Percentiles rank a stretch among this genome's conserved stretches.
Conservation (phyloP, 2,888 invertebrate genomes). For the Polyommatus icarus region DNA sequence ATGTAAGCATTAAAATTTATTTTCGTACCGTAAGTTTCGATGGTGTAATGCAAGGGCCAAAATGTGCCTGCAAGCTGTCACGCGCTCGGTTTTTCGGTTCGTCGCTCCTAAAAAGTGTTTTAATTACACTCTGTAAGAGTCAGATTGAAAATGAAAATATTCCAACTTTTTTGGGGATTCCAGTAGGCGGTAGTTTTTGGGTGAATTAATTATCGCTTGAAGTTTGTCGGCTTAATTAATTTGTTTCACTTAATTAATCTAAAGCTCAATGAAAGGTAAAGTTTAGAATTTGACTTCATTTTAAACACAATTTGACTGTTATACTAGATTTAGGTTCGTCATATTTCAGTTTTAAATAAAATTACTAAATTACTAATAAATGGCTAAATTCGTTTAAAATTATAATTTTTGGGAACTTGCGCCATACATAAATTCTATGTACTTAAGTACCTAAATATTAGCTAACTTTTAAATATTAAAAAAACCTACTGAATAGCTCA, state of each 20-base stretch:
- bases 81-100: conserved; percentile 63
- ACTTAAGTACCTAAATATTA: too few species aligned
- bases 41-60: conserved; percentile 51
- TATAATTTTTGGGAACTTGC: not conserved
- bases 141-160: not conserved
- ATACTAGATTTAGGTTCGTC: not conserved
- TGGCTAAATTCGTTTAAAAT: too few species aligned
- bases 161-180: not conserved
- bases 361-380: too few species aligned
- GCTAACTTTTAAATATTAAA: too few species aligned
- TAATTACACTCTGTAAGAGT: conserved; percentile 4
- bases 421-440: not conserved
- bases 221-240: not conserved
- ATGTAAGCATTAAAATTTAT: conserved; percentile 42
- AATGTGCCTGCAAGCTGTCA: conserved; percentile 74
- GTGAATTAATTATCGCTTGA: not conserved
- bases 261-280: too few species aligned
- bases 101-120: conserved; percentile 37
- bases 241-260: too few species aligned
- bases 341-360: too few species aligned
- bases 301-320: not conserved
- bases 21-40: conserved; percentile 50
- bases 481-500: too few species aligned
- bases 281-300: not conserved
- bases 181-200: not conserved